Percentiles rank a stretch among this genome's conserved stretches.
Evolutionary conservation across 1,140 invertebrate species (phyloP).

Genomic region (Bombus sibiricus): DNA sequence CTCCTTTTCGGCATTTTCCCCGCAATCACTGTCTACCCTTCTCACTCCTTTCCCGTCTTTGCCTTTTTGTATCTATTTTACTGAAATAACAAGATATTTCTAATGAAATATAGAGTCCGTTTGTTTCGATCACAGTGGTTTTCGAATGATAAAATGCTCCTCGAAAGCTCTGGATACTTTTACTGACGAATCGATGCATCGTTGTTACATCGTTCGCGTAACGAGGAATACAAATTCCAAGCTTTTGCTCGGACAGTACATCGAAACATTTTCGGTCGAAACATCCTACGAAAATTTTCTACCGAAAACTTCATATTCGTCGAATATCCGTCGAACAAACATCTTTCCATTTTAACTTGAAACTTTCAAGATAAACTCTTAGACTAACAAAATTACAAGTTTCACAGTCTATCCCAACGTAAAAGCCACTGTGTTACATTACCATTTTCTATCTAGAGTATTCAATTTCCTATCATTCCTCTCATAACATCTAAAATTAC

Average conservation of each 20-base stretch:
- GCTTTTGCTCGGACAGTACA: too few relatives aligned
- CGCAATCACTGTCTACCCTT: slow-evolving; percentile 26
- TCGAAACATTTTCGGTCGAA: too few relatives aligned
- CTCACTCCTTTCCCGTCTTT: background rate
- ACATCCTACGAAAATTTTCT: too few relatives aligned
- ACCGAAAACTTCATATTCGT: too few relatives aligned
- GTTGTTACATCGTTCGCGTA: too few relatives aligned
- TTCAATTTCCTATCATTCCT: background rate
- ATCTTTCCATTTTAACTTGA: background rate
- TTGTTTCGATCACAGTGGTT: background rate
- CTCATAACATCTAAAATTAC: background rate
- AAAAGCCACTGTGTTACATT: background rate
- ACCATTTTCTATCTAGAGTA: background rate
- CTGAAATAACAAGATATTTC: background rate
- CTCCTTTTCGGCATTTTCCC: background rate
- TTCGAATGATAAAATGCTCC: too few relatives aligned
- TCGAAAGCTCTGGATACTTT: too few relatives aligned
- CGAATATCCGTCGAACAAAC: too few relatives aligned
- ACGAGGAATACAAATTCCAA: too few relatives aligned
- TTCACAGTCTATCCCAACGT: background rate
- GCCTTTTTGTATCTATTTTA: background rate
- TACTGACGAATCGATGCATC: accelerated
- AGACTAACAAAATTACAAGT: background rate
- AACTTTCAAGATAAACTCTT: too few relatives aligned
- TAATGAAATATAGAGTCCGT: background rate